phyloP scores from a whole-genome alignment of 2,888 invertebrate species.

The Hydropsyche betteni region DNA sequence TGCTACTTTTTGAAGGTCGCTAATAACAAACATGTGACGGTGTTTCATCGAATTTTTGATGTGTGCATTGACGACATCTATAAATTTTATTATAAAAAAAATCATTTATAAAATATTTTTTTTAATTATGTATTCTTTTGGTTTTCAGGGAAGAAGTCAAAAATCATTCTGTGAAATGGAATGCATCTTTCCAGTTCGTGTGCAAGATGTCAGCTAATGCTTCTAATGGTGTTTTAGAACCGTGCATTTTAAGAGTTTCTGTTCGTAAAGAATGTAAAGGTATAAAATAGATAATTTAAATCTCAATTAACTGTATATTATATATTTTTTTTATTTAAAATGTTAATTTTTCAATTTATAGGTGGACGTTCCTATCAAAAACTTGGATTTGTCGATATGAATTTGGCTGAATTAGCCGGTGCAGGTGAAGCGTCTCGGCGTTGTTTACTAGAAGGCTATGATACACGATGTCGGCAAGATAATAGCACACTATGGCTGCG shows the following conservation, averaged over 20 bases:
- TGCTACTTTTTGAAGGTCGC: too few relatives aligned
- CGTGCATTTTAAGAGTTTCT: conserved; percentile 91
- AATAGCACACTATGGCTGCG: conserved; percentile 94
- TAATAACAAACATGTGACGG: too few relatives aligned
- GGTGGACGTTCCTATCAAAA: conserved; percentile 89
- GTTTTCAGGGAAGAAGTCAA: conserved; percentile 86
- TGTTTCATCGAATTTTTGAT: too few relatives aligned
- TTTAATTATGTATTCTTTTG: conserved; percentile 40
- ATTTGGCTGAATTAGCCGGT: conserved; percentile 96
- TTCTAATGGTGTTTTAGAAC: conserved; percentile 92
- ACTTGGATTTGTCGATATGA: conserved; percentile 96
- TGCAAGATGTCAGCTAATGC: conserved; percentile 98
- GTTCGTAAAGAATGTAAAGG: conserved; percentile 90
- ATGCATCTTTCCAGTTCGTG: conserved; percentile 87
- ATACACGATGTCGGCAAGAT: conserved; percentile 90
- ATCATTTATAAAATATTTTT: neutral
- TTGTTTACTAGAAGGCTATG: conserved; percentile 95
- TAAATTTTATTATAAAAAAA: too few relatives aligned
- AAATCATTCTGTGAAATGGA: conserved; percentile 94
- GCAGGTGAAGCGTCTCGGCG: conserved; percentile 86
- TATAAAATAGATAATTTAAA: conserved; percentile 45
- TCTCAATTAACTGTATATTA: neutral
- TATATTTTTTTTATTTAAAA: too few relatives aligned
- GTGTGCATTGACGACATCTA: too few relatives aligned
- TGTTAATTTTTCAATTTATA: conserved; percentile 52